These are phyloP conservation scores for Dendroctonus ponderosae DNA, from an alignment of 1,140 invertebrate genomes.

Conservation along the genomic window DNA sequence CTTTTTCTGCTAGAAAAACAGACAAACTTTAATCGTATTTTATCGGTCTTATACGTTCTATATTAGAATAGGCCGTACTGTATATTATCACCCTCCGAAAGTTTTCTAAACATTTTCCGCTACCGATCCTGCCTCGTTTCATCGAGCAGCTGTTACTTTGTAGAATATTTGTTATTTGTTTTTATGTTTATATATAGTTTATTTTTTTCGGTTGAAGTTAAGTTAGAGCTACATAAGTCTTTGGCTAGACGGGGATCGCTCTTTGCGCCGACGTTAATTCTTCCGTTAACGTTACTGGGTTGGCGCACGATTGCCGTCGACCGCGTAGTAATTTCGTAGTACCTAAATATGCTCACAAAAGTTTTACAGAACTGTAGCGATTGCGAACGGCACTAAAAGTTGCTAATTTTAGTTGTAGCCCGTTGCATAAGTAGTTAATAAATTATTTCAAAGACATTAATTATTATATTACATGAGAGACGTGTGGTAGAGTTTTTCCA, in stretches of 20 bases:
- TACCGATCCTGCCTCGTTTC: neutral
- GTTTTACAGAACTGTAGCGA: conserved; percentile 18
- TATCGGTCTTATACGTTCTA: conserved; percentile 37
- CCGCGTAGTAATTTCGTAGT: conserved; percentile 32
- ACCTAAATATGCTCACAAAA: conserved; percentile 29
- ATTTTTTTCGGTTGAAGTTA: conserved; percentile 52
- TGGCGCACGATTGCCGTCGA: conserved; percentile 3
- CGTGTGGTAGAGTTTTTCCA: no score
- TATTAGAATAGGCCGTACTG: conserved; percentile 40
- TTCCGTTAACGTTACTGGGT: conserved; percentile 9
- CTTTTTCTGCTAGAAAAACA: no score
- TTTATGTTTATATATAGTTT: conserved; percentile 55
- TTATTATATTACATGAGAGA: no score
- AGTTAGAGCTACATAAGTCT: conserved; percentile 40
- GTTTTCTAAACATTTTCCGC: conserved; percentile 33
- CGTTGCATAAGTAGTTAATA: conserved; percentile 18
- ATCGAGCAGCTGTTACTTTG: conserved; percentile 44
- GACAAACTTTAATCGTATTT: no score
- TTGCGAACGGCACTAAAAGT: conserved; percentile 15
- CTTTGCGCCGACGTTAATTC: neutral
- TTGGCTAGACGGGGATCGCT: no score
- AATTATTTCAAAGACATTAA: conserved; percentile 11
- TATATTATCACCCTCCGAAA: neutral
- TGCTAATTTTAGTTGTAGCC: conserved; percentile 13
- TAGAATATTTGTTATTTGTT: conserved; percentile 53